Evolutionary conservation across 2,797 vertebrate genomes (phyloP).

Genomic region (Chelonia mydas): DNA sequence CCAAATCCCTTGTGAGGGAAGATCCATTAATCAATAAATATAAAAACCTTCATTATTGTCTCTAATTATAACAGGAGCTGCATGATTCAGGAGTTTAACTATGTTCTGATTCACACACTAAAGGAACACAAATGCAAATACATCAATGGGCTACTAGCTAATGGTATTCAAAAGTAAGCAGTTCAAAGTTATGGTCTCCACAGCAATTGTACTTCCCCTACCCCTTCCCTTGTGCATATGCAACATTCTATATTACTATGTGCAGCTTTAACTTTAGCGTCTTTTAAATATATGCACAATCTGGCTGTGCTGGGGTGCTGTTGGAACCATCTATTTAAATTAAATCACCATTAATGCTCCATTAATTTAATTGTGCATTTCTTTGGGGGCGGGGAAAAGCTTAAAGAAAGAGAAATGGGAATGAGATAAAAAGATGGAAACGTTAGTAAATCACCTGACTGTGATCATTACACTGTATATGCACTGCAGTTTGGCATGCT

Average conservation of each 20-base stretch:
- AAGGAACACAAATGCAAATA: not conserved
- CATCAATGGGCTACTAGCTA: not conserved
- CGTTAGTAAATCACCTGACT: not conserved
- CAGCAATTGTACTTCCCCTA: not conserved
- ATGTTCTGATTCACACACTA: not conserved
- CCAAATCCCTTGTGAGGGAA: not conserved
- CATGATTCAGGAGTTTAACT: not conserved
- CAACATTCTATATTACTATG: not conserved
- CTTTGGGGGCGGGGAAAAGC: not conserved
- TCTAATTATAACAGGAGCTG: conserved; percentile 16
- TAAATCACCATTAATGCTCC: not conserved
- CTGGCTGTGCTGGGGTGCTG: not conserved
- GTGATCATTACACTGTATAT: not conserved
- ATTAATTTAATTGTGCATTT: not conserved
- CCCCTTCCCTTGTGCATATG: not conserved
- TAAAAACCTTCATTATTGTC: conserved; percentile 11
- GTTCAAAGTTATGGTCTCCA: not conserved
- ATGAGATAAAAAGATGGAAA: not conserved
- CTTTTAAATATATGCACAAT: not conserved
- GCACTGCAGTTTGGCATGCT: not conserved
- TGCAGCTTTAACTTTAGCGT: not conserved
- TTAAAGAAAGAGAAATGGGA: not conserved
- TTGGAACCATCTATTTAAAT: not conserved
- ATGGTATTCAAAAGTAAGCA: not conserved
- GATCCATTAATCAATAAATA: conserved; percentile 46